Conservation (phyloP, 2,888 invertebrate species). For the Endomychus coccineus region DNA sequence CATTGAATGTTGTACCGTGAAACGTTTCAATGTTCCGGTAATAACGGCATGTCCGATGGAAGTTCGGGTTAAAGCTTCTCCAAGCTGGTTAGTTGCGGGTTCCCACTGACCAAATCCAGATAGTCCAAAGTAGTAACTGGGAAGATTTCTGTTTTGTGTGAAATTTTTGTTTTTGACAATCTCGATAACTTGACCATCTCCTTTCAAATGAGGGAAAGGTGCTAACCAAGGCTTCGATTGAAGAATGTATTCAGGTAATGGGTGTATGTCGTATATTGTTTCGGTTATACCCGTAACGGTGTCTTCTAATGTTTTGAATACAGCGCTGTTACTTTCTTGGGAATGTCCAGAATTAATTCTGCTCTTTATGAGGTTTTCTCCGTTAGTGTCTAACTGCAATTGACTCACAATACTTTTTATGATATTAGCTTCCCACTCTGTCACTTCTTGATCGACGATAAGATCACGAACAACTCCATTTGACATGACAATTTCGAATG, state of each 20-base stretch:
- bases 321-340: slow-evolving; percentile 46
- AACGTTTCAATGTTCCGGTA: slow-evolving; percentile 48
- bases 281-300: slow-evolving; percentile 65
- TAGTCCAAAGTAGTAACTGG: slow-evolving; percentile 58
- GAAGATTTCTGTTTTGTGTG: slow-evolving; percentile 52
- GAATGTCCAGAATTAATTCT: slow-evolving; percentile 41
- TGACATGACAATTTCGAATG: slow-evolving; percentile 55
- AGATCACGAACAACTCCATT: slow-evolving; percentile 56
- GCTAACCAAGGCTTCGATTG: slow-evolving; percentile 50
- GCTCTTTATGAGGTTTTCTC: slow-evolving; percentile 48
- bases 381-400: slow-evolving; percentile 59
- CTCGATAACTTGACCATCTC: slow-evolving; percentile 48
- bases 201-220: slow-evolving; percentile 44
- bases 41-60: slow-evolving; percentile 53
- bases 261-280: slow-evolving; percentile 61
- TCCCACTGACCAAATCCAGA: slow-evolving; percentile 40
- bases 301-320: slow-evolving; percentile 63
- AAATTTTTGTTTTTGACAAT: slow-evolving; percentile 63
- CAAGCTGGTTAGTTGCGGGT: slow-evolving; percentile 36
- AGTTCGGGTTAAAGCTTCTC: slow-evolving; percentile 46
- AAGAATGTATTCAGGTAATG: slow-evolving; percentile 50
- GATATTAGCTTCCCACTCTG: slow-evolving; percentile 60
- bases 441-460: slow-evolving; percentile 47
- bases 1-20: slow-evolving; percentile 57
- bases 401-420: slow-evolving; percentile 62